Evolutionary conservation across 2,888 invertebrate genomes (phyloP), one percentile per base, ranked within the genome.

Genomic region (Eupithecia exiguata): DNA sequence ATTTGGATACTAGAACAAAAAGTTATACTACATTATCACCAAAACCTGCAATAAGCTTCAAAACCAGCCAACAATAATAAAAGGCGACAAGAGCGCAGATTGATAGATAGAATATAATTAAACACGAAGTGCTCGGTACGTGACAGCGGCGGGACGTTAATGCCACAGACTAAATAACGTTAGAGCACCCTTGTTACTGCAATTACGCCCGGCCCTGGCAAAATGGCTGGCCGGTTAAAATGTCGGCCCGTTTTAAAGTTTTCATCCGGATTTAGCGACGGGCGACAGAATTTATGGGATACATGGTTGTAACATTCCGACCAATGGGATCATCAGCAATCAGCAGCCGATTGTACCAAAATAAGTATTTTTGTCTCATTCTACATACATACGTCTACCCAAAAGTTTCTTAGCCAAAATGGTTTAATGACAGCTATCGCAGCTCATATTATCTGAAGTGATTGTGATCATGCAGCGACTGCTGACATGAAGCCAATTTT

Each of bases 121-220:
- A 90, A 90, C 86, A 82, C 82, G 86, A 88, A 87, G 87, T 87
- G 88, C 87, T 84, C 86, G 83, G 83, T 82, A 86, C 89, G 88
- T 88, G 89, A 89, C 89, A 87, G 87, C 85, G 84, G 84, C 86
- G 84, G 89, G 88, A 89, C 90, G 87, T 89, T 91, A 92, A 91
- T 91, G 89, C 89, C 87, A 84, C 86, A 86, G 89, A 89, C 90
- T 90, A 92, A 92, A 93, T 91, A 90, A 91, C 87, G 91, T 92
- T 93, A 91, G 91, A 92, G 91, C 88, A 91, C 92, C 91, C 92
- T 92, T 91, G 93, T 93, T 92, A 89, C 89, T 88, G 89, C 90
- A 91, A 92, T 92, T 92, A 92, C 88, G 87, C 79, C 82, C 78
- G 86, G 80, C 80, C 80, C 83, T 82, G 86, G 83, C 84, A 84